phyloP scores from a whole-genome alignment of 2,888 invertebrate species.

The Drosophila atripex region DNA sequence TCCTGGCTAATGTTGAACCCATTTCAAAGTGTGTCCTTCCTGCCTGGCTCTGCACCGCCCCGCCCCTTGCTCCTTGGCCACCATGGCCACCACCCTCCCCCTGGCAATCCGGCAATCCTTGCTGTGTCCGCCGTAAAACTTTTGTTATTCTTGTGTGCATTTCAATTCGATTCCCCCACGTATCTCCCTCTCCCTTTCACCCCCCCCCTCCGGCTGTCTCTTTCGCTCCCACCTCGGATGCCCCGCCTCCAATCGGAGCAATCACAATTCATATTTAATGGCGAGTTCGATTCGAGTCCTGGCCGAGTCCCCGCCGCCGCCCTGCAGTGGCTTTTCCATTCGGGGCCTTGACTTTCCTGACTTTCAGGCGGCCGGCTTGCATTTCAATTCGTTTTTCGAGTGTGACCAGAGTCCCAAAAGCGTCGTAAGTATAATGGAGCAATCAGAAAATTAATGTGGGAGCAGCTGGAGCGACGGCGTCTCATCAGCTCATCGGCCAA shows the following conservation, averaged over 20 bases:
- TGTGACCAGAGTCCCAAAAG: slow-evolving; percentile 19
- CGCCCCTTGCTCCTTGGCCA: too few species aligned
- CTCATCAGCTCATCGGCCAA: background rate
- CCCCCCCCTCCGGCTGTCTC: background rate
- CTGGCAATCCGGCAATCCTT: slow-evolving; percentile 15
- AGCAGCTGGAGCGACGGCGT: background rate
- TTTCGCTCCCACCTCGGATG: background rate
- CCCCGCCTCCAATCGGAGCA: slow-evolving; percentile 20
- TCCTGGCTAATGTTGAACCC: slow-evolving; percentile 55
- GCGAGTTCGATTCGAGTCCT: slow-evolving; percentile 40
- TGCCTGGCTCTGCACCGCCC: slow-evolving; percentile 4
- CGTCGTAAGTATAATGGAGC: background rate
- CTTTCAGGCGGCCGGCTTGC: slow-evolving; percentile 30
- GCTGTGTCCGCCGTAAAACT: slow-evolving; percentile 31
- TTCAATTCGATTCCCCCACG: slow-evolving; percentile 34
- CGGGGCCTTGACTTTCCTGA: slow-evolving; percentile 36
- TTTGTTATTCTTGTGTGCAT: slow-evolving; percentile 47
- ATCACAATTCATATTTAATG: slow-evolving; percentile 47
- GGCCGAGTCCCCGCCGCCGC: slow-evolving; percentile 3
- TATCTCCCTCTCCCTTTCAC: too few species aligned
- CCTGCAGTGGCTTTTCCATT: slow-evolving; percentile 37
- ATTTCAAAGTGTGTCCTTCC: slow-evolving; percentile 53
- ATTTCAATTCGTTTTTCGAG: slow-evolving; percentile 24
- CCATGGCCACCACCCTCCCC: too few species aligned
- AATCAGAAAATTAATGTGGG: slow-evolving; percentile 7